Evolutionary conservation across 2,113 vertebrate species (phyloP), one percentile per base, ranked within the genome.

Genomic region (Xenotilapia leptura): DNA sequence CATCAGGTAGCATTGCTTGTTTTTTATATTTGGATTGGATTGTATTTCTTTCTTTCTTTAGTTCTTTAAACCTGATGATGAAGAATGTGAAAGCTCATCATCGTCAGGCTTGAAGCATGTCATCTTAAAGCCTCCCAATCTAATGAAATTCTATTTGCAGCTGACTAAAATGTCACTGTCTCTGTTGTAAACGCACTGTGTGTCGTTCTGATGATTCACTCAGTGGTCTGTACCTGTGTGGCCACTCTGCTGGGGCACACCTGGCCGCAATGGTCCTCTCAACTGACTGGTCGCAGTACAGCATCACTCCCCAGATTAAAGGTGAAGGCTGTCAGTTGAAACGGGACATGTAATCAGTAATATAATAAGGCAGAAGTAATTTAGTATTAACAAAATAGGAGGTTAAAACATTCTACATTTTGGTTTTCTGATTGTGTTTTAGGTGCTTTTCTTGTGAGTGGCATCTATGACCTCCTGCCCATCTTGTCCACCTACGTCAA

Each of bases 201-300:
- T 77, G 15, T 7, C 1, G 0, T 6, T 13, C 45, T 7, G 0
- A 9, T 33, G 5, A 28, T 1, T 12, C 51, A 12, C 19, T 85
- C 93, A 99, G 99, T 26, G 98, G 97, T 2, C 55, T 99, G 80
- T 99, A 97, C 89, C 89, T 99, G 87, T 99, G 98, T 4, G 98
- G 99, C 56, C 98, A 99, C 92, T 99, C 99, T 0, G 98, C 98
- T 0, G 99, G 99, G 2, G 98, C 98, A 73, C 99, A 99, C 49
- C 93, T 99, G 88, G 97, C 96, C 0, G 97, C 98, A 23, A 99
- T 99, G 98, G 93, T 97, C 49, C 96, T 99, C 58, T 96, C 97
- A 84, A 97, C 97, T 1, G 94, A 97, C 90, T 99, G 99, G 98
- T 93, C 95, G 0, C 90, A 97, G 86, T 97, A 96, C 0, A 91